Percentiles rank a stretch among this genome's conserved stretches.
Conservation (phyloP, 2,888 invertebrate genomes). For the Icerya purchasi region DNA sequence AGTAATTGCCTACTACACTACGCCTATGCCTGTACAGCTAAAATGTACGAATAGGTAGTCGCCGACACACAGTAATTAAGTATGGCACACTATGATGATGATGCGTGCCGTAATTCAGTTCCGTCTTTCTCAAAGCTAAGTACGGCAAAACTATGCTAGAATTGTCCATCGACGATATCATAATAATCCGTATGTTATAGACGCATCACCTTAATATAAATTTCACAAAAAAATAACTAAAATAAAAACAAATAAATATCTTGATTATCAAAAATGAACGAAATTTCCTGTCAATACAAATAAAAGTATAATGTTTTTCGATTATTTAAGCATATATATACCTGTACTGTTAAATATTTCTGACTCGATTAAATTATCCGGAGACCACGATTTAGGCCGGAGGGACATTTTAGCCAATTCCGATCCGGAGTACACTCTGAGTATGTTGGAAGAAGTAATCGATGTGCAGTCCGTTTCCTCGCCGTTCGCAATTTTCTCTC, state of each 20-base stretch:
- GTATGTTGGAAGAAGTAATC: constrained; percentile 29
- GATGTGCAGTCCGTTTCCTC: constrained; percentile 37
- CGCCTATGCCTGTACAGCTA: too few relatives aligned
- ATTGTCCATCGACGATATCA: too few relatives aligned
- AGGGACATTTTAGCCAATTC: constrained; percentile 22
- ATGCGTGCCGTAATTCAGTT: too few relatives aligned
- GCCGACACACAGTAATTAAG: too few relatives aligned
- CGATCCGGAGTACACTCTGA: constrained; percentile 12
- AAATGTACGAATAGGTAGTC: too few relatives aligned
- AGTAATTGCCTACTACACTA: too few relatives aligned
- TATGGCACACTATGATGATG: too few relatives aligned
- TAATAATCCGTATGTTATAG: too few relatives aligned
- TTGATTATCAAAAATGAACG: background rate
- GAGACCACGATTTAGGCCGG: constrained; percentile 52
- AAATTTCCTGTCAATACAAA: background rate
- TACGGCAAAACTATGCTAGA: too few relatives aligned
- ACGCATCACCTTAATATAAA: too few relatives aligned
- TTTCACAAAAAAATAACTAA: too few relatives aligned
- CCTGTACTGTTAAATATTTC: constrained; percentile 31
- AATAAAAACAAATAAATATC: background rate
- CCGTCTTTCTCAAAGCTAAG: too few relatives aligned
- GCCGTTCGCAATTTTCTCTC: constrained; percentile 27
- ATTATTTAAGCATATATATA: constrained; percentile 12
- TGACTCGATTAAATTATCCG: constrained; percentile 39
- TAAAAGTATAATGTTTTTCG: background rate